Evolutionary conservation across 1,140 invertebrate genomes (phyloP).

Genomic region (Penaeus japonicus): DNA sequence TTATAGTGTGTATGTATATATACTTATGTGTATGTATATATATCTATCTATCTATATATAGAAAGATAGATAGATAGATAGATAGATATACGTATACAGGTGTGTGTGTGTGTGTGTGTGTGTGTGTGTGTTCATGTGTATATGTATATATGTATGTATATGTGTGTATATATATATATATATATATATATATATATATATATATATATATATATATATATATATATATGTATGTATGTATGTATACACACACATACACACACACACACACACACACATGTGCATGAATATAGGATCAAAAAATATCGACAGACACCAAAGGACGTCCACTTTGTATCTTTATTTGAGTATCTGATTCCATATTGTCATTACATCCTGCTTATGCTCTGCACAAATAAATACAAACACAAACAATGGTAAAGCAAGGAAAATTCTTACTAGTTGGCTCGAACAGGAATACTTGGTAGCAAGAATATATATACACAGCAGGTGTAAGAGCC

Average conservation of each 20-base stretch:
- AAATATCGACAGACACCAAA: too few relatives aligned
- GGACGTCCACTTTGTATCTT: too few relatives aligned
- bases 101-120: background rate
- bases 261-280: background rate
- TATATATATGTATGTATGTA: background rate
- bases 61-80: background rate
- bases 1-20: background rate
- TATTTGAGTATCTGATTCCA: background rate
- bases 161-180: background rate
- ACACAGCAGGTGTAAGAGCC: too few relatives aligned
- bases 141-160: background rate
- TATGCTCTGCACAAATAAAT: background rate
- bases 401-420: too few relatives aligned
- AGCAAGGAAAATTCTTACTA: too few relatives aligned
- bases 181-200: conserved; percentile 6
- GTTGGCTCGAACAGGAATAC: too few relatives aligned
- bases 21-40: background rate
- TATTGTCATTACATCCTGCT: background rate
- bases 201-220: background rate
- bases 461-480: too few relatives aligned
- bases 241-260: background rate
- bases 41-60: background rate
- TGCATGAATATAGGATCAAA: background rate
- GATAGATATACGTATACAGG: background rate
- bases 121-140: background rate